Evolutionary conservation across 2,888 invertebrate species (phyloP), one percentile per base, ranked within the genome.

Genomic region (Latrodectus hesperus): DNA sequence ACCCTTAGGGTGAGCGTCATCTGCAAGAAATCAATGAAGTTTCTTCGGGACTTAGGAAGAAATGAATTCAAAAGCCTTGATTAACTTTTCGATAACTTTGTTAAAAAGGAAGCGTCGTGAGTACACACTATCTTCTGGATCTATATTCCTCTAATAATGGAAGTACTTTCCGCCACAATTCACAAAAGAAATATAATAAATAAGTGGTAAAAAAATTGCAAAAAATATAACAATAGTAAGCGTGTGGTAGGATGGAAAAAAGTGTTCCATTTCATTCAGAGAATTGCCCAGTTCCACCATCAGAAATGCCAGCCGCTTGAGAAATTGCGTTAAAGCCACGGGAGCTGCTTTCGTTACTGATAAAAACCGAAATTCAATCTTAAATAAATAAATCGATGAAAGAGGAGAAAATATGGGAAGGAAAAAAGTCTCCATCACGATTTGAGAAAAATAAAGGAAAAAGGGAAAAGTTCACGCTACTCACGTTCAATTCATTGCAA

Each of bases 351-450:
- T 81, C 73, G 74, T 81, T 81, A 81, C 72, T 53, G 81, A 81
- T 74, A 81, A 81, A 72, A 81, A 73, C 74, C 52, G 67, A 81
- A 81, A 81, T 81, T 53, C 73, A 81, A 81, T 74, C 77, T 68
- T 16, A 78, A 78, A 78, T 78, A 78, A 78, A 78, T 78, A 78
- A 78, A 78, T 78, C 77, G 68, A 78, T 78, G 53, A 16, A 68
- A n/a, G 22, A 51, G 52, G 52, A n/a, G 17, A 72, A 6, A 26
- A 38, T 38, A 38, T 38, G 22, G 9, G 52, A 51, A n/a, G 52
- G 52, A n/a, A 74, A 74, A 17, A 26, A 74, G 12, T 53, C 14
- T n/a, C 55, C n/a, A 22, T 16, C 38, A 10, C 22, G 60, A 53
- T 53, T 60, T 53, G 38, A 60, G 10, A 74, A 55, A 74, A 38